These are phyloP conservation scores for Drosophila chauvacae DNA, from an alignment of 1,140 invertebrate genomes.

Conservation along the genomic window DNA sequence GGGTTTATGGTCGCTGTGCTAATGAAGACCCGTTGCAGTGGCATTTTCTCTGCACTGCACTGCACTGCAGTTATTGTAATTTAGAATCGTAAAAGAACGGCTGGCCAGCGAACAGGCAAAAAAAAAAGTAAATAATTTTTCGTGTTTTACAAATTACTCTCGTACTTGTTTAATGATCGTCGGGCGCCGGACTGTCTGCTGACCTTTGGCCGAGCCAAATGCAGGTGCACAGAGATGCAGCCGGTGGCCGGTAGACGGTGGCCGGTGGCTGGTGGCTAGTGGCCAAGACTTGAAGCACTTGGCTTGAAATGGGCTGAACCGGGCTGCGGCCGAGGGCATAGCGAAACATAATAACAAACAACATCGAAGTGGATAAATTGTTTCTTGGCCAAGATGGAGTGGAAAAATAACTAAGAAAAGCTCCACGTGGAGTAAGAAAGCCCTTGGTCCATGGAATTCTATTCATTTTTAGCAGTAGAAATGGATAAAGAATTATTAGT, in stretches of 20 bases:
- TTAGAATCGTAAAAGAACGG: conserved; percentile 75
- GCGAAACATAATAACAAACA: conserved; percentile 38
- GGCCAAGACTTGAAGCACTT: conserved; percentile 42
- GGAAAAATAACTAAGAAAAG: conserved; percentile 16
- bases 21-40: conserved; percentile 65
- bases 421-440: neutral
- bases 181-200: conserved; percentile 72
- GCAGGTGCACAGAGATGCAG: conserved; percentile 43
- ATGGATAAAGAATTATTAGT: conserved; percentile 5
- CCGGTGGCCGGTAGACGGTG: neutral
- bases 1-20: conserved; percentile 67
- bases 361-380: conserved; percentile 54
- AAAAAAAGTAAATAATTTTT: conserved; percentile 69
- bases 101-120: conserved; percentile 22
- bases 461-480: conserved; percentile 19
- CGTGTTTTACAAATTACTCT: conserved; percentile 79
- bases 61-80: conserved; percentile 57
- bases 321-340: conserved; percentile 30
- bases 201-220: conserved; percentile 66
- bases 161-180: conserved; percentile 72
- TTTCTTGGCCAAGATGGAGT: conserved; percentile 38
- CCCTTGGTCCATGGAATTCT: conserved; percentile 18
- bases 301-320: conserved; percentile 41
- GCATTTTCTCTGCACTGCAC: conserved; percentile 19
- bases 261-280: conserved; percentile 2